Evolutionary conservation across 2,797 vertebrate species (phyloP).

Genomic region (Cephalopachus bancanus): DNA sequence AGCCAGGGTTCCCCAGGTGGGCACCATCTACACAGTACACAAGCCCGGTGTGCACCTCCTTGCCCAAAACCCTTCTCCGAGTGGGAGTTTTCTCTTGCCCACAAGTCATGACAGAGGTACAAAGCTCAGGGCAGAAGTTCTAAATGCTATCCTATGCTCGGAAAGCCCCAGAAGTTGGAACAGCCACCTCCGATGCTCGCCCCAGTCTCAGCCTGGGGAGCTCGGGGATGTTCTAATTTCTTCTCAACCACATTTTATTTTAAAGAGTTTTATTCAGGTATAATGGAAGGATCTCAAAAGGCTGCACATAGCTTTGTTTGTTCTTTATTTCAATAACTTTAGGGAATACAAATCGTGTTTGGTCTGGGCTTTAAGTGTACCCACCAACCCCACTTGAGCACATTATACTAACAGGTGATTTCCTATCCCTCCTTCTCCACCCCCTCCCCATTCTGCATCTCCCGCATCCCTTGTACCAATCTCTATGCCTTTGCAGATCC

Average conservation of each 20-base stretch:
- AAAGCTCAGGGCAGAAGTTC: not conserved
- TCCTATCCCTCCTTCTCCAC: too few species aligned
- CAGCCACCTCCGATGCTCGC: not conserved
- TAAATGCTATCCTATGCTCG: accelerated
- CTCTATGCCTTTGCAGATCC: too few species aligned
- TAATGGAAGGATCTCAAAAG: not conserved
- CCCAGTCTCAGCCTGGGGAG: too few species aligned
- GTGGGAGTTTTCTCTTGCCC: not conserved
- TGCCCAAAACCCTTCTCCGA: not conserved
- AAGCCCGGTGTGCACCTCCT: accelerated
- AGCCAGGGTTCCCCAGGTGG: accelerated
- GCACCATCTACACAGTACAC: accelerated
- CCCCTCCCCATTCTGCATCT: too few species aligned
- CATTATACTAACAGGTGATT: too few species aligned
- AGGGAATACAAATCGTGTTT: too few species aligned
- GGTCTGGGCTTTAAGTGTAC: too few species aligned
- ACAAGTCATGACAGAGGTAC: too few species aligned
- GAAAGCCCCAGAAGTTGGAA: accelerated
- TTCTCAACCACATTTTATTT: not conserved
- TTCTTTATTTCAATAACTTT: too few species aligned
- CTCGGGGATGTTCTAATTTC: not conserved
- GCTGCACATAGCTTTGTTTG: too few species aligned
- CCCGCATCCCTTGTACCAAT: too few species aligned
- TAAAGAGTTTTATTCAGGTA: not conserved
- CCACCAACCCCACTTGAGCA: too few species aligned